phyloP scores from a whole-genome alignment of 2,113 vertebrate genomes.

The Alligator sinensis region DNA sequence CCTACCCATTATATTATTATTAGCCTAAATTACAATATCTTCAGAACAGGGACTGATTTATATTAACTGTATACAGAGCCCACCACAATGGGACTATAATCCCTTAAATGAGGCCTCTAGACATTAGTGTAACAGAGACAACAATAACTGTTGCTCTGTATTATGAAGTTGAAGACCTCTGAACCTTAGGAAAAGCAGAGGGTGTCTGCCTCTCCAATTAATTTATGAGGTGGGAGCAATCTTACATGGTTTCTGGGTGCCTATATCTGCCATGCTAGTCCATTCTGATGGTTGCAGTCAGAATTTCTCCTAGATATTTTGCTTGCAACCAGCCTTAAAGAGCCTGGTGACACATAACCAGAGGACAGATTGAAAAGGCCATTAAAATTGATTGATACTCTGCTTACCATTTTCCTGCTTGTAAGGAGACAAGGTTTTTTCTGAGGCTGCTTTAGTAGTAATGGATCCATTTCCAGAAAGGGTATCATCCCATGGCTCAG shows the following conservation, averaged over 20 bases:
- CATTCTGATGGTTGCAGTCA: background rate
- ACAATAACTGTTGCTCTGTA: background rate
- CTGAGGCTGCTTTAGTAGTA: background rate
- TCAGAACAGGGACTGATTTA: background rate
- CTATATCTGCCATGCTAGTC: background rate
- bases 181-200: background rate
- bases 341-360: background rate
- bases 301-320: background rate
- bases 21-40: background rate
- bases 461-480: background rate
- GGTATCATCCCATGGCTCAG: background rate
- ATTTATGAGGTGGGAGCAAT: fast-evolving
- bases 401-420: background rate
- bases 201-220: background rate
- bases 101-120: background rate
- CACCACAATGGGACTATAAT: background rate
- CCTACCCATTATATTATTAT: background rate
- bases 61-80: background rate
- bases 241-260: background rate
- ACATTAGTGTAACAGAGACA: background rate
- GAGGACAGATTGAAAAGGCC: background rate
- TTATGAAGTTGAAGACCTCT: background rate
- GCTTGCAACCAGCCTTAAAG: background rate
- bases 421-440: background rate
- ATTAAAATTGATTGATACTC: background rate